Evolutionary conservation across 2,113 vertebrate species (phyloP), one percentile per base, ranked within the genome.

Genomic region (Aix galericulata): DNA sequence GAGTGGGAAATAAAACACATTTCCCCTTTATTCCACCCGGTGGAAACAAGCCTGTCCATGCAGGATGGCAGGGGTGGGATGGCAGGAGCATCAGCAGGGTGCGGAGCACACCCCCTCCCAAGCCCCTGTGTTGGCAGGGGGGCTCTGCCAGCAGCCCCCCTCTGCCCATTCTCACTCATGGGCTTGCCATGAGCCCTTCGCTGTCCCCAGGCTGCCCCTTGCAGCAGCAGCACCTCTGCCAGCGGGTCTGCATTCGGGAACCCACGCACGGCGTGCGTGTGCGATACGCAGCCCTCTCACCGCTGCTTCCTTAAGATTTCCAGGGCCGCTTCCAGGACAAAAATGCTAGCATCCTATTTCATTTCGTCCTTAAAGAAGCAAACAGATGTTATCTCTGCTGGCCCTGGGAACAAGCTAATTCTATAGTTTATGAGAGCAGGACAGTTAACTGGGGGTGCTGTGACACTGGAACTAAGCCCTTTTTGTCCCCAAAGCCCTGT

Each of bases 401-500:
- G 58, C 85, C 94, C 91, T 97, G 92, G 94, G 93, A 91, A 62
- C 85, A 77, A 93, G 26, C 63, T 53, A 48, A 66, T 82, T 87
- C 91, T 71, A 21, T 17, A 60, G 83, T n/a, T 63, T 63, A 38
- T 17, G 67, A 93, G 60, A 91, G 72, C 88, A 93, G 89, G 71
- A 32, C 74, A 75, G 83, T 72, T 62, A 93, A 66, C 80, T 62
- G 82, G 50, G 93, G 55, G 63, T 95, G 91, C 53, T 77, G 59
- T 80, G 75, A 95, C 73, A 78, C 90, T 90, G 13, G 75, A 95
- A 93, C 74, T 84, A 82, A 94, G 82, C 88, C 83, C 50, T 55
- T 92, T 79, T 76, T 85, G 74, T 95, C 92, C 91, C 95, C 2
- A 92, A 95, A 96, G 88, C 73, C 88, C 76, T 56, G 46, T 69